phyloP scores from a whole-genome alignment of 1,140 invertebrate genomes.

The Drosophila pseudoobscura region DNA sequence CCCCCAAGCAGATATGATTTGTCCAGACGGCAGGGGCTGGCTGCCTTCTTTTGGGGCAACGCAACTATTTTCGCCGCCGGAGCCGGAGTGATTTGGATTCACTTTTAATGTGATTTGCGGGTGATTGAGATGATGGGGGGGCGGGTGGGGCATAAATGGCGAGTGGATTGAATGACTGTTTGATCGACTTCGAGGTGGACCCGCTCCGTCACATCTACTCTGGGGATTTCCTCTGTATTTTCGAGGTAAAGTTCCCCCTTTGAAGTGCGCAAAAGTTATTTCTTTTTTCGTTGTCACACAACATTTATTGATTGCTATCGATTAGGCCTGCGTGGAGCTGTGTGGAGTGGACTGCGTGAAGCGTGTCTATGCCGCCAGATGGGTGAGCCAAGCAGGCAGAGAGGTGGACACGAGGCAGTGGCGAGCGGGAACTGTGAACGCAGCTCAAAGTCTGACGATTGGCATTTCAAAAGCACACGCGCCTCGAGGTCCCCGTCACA shows the following conservation, averaged over 20 bases:
- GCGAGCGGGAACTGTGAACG: too few relatives aligned
- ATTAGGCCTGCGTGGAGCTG: conserved; percentile 33
- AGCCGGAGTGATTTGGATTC: too few relatives aligned
- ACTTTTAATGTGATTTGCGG: too few relatives aligned
- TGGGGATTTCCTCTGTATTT: neutral
- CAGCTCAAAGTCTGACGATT: conserved; percentile 20
- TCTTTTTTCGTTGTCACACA: conserved; percentile 30
- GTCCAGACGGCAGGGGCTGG: too few relatives aligned
- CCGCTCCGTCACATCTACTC: too few relatives aligned
- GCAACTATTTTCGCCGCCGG: too few relatives aligned
- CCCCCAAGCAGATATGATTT: too few relatives aligned
- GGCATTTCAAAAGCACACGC: conserved; percentile 54
- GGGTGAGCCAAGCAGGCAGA: conserved; percentile 17
- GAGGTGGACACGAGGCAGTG: conserved; percentile 2
- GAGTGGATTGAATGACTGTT: too few relatives aligned
- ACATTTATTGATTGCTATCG: conserved; percentile 75
- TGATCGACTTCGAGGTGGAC: too few relatives aligned
- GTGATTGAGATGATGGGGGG: too few relatives aligned
- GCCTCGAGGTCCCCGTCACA: conserved; percentile 2
- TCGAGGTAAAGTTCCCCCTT: neutral
- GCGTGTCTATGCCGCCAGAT: conserved; percentile 30
- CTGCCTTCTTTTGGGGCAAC: too few relatives aligned
- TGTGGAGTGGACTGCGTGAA: conserved; percentile 10
- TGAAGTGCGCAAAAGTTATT: conserved; percentile 33
- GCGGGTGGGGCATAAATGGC: too few relatives aligned